Percentiles rank a stretch among this genome's conserved stretches.
Conservation (phyloP, 2,113 vertebrate species). For the Ciconia maguari region DNA sequence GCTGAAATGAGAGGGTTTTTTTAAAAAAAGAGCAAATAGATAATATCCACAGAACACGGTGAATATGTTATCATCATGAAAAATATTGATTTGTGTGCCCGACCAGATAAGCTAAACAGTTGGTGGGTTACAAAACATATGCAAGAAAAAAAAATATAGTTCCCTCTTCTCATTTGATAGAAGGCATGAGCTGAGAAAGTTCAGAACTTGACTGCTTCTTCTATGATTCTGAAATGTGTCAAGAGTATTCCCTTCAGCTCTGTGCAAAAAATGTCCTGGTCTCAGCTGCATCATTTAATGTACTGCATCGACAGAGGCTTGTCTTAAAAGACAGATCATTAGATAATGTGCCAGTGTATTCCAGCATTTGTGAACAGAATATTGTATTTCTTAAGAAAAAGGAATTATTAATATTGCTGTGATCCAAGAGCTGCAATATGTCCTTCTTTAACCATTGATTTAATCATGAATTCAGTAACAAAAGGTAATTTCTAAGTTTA, state of each 20-base stretch:
- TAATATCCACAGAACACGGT: neutral
- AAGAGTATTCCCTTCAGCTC: neutral
- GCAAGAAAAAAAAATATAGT: neutral
- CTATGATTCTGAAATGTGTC: neutral
- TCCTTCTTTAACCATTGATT: conserved; percentile 11
- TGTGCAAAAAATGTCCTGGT: neutral
- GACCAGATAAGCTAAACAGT: neutral
- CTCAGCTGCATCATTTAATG: neutral
- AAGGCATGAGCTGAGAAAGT: neutral
- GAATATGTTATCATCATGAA: neutral
- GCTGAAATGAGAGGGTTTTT: neutral
- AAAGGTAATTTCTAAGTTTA: neutral
- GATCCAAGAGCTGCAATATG: neutral
- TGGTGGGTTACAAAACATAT: neutral
- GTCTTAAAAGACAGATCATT: conserved; percentile 44
- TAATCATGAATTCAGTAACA: neutral
- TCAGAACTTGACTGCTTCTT: neutral
- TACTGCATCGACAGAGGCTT: neutral
- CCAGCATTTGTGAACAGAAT: conserved; percentile 12
- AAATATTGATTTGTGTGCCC: neutral
- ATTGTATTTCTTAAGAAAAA: neutral
- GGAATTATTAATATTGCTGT: neutral
- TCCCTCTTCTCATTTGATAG: neutral
- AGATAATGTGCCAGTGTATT: neutral
- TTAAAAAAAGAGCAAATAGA: neutral